Conservation (phyloP, 1,140 invertebrate genomes). For the Oncopodura yosiiana region DNA sequence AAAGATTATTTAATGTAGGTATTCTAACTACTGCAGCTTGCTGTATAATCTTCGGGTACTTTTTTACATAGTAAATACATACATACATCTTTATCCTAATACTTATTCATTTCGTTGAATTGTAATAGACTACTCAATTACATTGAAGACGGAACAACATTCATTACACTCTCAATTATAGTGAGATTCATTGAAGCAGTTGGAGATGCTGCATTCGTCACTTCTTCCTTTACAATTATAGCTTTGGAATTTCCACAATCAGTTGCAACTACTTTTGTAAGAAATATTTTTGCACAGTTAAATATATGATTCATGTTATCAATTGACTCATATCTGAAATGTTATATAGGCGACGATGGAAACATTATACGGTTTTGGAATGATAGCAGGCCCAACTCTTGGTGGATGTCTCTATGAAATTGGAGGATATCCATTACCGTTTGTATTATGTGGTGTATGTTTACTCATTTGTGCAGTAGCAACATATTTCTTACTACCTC, state of each 20-base stretch:
- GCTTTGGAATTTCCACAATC: conserved; percentile 86
- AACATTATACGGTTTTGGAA: conserved; percentile 12
- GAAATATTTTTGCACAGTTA: conserved; percentile 35
- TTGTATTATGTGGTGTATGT: conserved; percentile 66
- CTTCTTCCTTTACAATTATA: conserved; percentile 83
- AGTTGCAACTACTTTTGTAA: conserved; percentile 81
- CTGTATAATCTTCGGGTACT: conserved; percentile 71
- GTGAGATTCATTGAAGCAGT: conserved; percentile 52
- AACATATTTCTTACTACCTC: conserved; percentile 60
- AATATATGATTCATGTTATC: neutral
- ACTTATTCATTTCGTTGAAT: too few species aligned
- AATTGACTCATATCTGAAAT: neutral
- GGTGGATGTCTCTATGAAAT: conserved; percentile 36
- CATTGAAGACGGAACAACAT: conserved; percentile 47
- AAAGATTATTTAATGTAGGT: conserved; percentile 72
- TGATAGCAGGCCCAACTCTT: conserved; percentile 9
- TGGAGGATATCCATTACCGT: conserved; percentile 77
- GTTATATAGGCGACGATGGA: conserved; percentile 7
- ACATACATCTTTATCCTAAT: too few species aligned
- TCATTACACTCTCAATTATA: conserved; percentile 71
- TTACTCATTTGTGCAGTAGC: conserved; percentile 64
- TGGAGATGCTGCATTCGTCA: conserved; percentile 83
- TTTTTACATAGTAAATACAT: too few species aligned
- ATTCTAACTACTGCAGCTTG: conserved; percentile 73
- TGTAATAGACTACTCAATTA: conserved; percentile 42